Evolutionary conservation across 2,888 invertebrate genomes (phyloP).

Genomic region (Parnassius orleans): DNA sequence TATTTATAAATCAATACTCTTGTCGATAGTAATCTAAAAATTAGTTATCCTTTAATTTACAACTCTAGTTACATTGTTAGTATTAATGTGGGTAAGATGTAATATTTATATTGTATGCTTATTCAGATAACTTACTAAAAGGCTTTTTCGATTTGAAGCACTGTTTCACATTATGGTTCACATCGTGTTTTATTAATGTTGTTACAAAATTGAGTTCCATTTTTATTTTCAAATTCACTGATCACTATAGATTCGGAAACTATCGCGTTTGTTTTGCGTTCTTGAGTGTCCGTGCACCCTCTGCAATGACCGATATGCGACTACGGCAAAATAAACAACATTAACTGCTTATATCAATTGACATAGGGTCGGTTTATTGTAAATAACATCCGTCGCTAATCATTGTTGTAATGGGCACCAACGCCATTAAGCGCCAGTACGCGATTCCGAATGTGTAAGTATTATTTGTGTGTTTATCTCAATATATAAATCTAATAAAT

Average conservation of each 20-base stretch:
- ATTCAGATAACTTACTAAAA: conserved; percentile 56
- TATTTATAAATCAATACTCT: too few species aligned
- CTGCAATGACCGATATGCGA: conserved; percentile 42
- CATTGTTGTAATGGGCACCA: conserved; percentile 25
- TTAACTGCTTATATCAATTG: conserved; percentile 55
- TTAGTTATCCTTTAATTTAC: background rate
- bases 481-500: too few species aligned
- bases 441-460: background rate
- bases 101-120: background rate
- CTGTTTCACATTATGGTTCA: conserved; percentile 76
- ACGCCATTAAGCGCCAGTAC: conserved; percentile 6
- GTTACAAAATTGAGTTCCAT: conserved; percentile 72
- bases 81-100: background rate
- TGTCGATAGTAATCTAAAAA: too few species aligned
- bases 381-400: conserved; percentile 46
- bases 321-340: conserved; percentile 58
- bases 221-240: conserved; percentile 34
- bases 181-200: conserved; percentile 71
- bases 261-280: background rate
- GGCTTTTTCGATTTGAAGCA: conserved; percentile 75
- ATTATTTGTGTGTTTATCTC: too few species aligned
- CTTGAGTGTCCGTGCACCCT: conserved; percentile 42
- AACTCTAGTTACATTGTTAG: background rate
- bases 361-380: conserved; percentile 46
- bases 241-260: conserved; percentile 18